phyloP scores from a whole-genome alignment of 1,140 invertebrate species.

The Delia radicum region DNA sequence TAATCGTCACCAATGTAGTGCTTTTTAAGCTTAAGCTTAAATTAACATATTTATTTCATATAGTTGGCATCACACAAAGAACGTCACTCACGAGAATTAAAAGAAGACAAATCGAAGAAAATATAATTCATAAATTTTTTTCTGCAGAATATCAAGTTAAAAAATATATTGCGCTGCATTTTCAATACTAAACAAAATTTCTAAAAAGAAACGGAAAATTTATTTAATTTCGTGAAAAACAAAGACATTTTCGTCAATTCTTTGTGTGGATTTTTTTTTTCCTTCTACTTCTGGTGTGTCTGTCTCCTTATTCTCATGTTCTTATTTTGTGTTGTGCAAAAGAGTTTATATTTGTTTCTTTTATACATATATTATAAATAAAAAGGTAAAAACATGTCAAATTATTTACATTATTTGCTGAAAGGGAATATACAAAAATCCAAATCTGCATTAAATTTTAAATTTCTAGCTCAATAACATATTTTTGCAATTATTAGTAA shows the following conservation, averaged over 20 bases:
- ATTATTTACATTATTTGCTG: background rate
- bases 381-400: background rate
- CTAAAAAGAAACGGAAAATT: background rate
- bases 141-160: conserved; percentile 2
- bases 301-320: background rate
- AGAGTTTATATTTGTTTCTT: background rate
- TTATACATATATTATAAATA: background rate
- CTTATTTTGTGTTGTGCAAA: conserved; percentile 4
- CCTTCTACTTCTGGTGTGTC: background rate
- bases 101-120: conserved; percentile 7
- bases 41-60: background rate
- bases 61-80: background rate
- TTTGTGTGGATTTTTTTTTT: background rate
- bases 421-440: background rate
- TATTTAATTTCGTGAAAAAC: background rate
- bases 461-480: too few relatives aligned
- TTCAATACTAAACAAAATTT: background rate
- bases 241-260: background rate
- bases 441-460: too few relatives aligned
- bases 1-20: too few relatives aligned
- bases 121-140: conserved; percentile 11
- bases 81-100: conserved; percentile 7
- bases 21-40: too few relatives aligned
- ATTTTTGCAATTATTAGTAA: too few relatives aligned
- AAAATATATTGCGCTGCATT: conserved; percentile 15